These are phyloP conservation scores for Mycetomoellerius zeteki DNA, from an alignment of 1,140 invertebrate species.

Conservation along the genomic window DNA sequence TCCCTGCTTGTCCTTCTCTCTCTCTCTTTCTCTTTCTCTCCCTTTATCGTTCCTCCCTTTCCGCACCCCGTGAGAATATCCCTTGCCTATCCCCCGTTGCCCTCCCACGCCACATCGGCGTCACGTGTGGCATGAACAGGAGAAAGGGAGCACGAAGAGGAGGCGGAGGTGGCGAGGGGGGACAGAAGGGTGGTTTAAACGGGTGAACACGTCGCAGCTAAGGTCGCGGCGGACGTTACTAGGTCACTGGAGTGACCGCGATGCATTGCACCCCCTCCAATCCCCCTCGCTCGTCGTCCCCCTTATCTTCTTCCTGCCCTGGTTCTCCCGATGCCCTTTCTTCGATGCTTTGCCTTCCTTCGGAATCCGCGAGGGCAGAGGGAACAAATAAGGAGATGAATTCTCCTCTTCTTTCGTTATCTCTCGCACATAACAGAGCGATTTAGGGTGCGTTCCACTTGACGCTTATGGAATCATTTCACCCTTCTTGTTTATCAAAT, in stretches of 20 bases:
- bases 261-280: constrained; percentile 60
- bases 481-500: too few species aligned
- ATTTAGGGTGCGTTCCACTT: too few species aligned
- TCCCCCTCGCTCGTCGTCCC: constrained; percentile 33
- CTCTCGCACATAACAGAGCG: neutral
- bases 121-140: constrained; percentile 56
- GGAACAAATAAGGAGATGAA: neutral
- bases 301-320: constrained; percentile 37
- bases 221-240: constrained; percentile 82
- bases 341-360: neutral
- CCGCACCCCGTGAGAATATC: constrained; percentile 46
- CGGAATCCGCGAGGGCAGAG: neutral
- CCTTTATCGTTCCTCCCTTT: constrained; percentile 35
- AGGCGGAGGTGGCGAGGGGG: constrained; percentile 14
- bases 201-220: constrained; percentile 80
- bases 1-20: constrained; percentile 60
- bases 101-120: constrained; percentile 6
- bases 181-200: constrained; percentile 72
- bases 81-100: constrained; percentile 11
- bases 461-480: too few species aligned
- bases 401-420: constrained; percentile 4
- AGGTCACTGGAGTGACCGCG: constrained; percentile 79
- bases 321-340: constrained; percentile 32
- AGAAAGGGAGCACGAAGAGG: constrained; percentile 61
- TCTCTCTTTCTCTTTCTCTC: neutral